Evolutionary conservation across 2,113 vertebrate genomes (phyloP).

Genomic region (Chamaea fasciata): DNA sequence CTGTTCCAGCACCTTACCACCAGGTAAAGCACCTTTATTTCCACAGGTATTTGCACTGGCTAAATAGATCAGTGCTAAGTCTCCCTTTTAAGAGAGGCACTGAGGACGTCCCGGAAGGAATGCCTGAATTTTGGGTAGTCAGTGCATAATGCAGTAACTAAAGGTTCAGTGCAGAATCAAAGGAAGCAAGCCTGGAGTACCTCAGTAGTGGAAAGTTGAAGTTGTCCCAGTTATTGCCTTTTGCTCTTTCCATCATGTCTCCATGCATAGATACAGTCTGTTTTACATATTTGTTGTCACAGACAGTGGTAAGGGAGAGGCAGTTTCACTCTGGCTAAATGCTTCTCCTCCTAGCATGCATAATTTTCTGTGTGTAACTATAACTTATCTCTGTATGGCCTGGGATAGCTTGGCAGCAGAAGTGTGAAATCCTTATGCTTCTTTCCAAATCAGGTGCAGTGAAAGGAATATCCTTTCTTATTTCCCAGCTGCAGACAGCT

Average conservation of each 20-base stretch:
- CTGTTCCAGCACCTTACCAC: background rate
- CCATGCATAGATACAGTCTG: background rate
- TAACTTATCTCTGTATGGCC: background rate
- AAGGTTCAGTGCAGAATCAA: background rate
- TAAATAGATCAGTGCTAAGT: background rate
- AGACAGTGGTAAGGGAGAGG: background rate
- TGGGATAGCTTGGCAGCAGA: background rate
- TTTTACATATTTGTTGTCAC: background rate
- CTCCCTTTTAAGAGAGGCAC: background rate
- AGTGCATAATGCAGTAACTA: background rate
- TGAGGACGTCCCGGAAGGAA: background rate
- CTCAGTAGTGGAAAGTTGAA: background rate
- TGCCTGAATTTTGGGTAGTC: background rate
- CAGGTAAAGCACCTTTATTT: background rate
- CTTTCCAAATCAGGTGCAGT: background rate
- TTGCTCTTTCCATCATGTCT: background rate
- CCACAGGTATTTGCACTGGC: background rate
- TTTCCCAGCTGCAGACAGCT: background rate
- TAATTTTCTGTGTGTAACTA: background rate
- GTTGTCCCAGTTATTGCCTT: background rate
- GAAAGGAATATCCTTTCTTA: background rate
- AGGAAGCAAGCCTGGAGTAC: background rate
- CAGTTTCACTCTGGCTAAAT: background rate
- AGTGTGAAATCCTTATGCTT: background rate
- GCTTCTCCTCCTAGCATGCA: background rate